Evolutionary conservation across 2,797 vertebrate genomes (phyloP).

Genomic region (Rhinoraja longicauda): DNA sequence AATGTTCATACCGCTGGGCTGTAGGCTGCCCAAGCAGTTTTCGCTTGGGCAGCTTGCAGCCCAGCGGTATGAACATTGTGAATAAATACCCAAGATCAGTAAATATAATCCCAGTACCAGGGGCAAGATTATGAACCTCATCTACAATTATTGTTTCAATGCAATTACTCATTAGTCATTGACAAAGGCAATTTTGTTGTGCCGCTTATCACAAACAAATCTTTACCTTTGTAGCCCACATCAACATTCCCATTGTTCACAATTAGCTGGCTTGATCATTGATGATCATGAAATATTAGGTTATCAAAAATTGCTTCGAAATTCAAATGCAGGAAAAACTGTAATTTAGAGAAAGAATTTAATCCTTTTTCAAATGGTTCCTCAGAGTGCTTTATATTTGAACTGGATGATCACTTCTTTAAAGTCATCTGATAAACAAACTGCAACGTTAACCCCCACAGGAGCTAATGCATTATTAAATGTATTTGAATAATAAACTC

Average conservation of each 20-base stretch:
- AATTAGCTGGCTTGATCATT: neutral
- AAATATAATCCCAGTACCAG: neutral
- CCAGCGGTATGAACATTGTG: too few relatives aligned
- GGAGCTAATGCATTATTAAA: slow-evolving; percentile 23
- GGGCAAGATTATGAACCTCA: slow-evolving; percentile 19
- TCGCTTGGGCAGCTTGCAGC: too few relatives aligned
- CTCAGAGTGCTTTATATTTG: neutral
- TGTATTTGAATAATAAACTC: slow-evolving; percentile 54
- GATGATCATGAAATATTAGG: neutral
- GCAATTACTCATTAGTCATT: slow-evolving; percentile 15
- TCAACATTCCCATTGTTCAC: neutral
- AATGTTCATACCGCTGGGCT: too few relatives aligned
- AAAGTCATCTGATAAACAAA: slow-evolving; percentile 12
- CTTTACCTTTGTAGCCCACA: neutral
- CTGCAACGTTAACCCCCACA: slow-evolving; percentile 17
- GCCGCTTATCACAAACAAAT: neutral
- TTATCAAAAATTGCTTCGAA: neutral
- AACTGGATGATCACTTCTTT: slow-evolving; percentile 15
- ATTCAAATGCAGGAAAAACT: neutral
- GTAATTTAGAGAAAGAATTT: neutral
- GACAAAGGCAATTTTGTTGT: slow-evolving; percentile 9
- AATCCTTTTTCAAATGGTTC: neutral
- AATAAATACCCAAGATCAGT: slow-evolving; percentile 29
- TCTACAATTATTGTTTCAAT: neutral
- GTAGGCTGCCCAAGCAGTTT: too few relatives aligned